Conservation (phyloP, 2,888 invertebrate genomes). For the Eledona agricola region DNA sequence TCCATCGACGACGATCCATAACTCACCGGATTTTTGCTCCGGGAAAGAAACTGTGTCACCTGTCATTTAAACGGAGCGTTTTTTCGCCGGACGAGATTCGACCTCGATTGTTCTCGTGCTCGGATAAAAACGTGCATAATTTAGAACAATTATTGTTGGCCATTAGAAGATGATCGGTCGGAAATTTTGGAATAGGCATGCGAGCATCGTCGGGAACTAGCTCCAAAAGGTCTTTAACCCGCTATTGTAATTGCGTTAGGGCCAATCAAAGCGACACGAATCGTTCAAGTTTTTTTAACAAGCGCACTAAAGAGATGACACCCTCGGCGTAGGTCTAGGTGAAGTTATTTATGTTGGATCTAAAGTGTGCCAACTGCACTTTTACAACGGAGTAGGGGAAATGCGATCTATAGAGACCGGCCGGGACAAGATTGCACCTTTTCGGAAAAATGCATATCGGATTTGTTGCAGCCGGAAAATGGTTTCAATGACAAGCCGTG, state of each 20-base stretch:
- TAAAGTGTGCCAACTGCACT: constrained; percentile 32
- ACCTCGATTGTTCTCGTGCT: constrained; percentile 6
- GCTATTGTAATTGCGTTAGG: constrained; percentile 1
- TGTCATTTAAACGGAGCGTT: constrained; percentile 25
- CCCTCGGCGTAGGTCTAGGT: constrained; percentile 23
- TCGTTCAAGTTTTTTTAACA: not conserved
- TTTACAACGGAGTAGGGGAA: constrained; percentile 24
- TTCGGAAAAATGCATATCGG: constrained; percentile 14
- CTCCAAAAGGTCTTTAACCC: constrained; percentile 24
- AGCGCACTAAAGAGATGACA: constrained; percentile 9
- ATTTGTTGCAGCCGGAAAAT: not conserved
- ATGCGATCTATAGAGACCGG: constrained; percentile 29
- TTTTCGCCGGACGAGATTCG: constrained; percentile 11
- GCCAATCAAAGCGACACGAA: constrained; percentile 1
- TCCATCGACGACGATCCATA: constrained; percentile 19
- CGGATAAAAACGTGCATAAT: constrained; percentile 9
- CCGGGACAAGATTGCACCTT: constrained; percentile 25
- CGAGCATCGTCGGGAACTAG: too few species aligned
- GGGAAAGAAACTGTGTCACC: constrained; percentile 25
- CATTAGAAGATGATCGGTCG: too few species aligned
- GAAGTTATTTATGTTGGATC: constrained; percentile 21
- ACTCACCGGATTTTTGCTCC: constrained; percentile 20
- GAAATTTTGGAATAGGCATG: constrained; percentile 26
- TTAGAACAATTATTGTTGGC: constrained; percentile 13
- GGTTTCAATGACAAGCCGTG: constrained; percentile 1